Conservation (phyloP, 2,888 invertebrate species). For the Drosophila leonis region DNA sequence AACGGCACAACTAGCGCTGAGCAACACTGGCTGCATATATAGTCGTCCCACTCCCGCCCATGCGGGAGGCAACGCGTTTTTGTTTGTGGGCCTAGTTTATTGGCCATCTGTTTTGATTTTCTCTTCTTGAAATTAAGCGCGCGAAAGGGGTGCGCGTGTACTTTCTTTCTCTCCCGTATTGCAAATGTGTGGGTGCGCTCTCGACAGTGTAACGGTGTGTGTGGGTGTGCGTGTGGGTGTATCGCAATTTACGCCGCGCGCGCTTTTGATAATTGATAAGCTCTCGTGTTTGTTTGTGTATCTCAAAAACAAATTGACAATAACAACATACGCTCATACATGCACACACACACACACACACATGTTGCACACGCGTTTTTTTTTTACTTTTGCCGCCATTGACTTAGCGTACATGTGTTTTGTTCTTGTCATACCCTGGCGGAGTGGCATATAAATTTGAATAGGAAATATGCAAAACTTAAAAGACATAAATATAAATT, state of each 20-base stretch:
- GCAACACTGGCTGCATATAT: constrained; percentile 55
- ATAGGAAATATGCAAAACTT: not conserved
- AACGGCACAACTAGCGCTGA: constrained; percentile 56
- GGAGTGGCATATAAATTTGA: not conserved
- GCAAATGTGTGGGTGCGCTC: constrained; percentile 45
- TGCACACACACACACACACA: constrained; percentile 59
- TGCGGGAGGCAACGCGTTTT: constrained; percentile 45
- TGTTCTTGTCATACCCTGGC: not conserved
- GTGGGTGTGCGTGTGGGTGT: constrained; percentile 38
- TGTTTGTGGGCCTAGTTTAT: constrained; percentile 62
- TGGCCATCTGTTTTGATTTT: constrained; percentile 76
- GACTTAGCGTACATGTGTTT: constrained; percentile 13
- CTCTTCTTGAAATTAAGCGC: constrained; percentile 79
- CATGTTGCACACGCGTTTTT: constrained; percentile 70
- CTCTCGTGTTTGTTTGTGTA: constrained; percentile 57
- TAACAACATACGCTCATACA: constrained; percentile 32
- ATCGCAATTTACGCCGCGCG: constrained; percentile 62
- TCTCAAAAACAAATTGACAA: constrained; percentile 43
- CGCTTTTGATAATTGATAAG: constrained; percentile 74
- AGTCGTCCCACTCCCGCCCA: constrained; percentile 47
- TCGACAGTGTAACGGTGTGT: constrained; percentile 1
- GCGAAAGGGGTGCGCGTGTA: constrained; percentile 81
- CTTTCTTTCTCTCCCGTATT: constrained; percentile 63
- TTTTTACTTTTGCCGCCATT: constrained; percentile 60
- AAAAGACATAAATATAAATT: not conserved